These are phyloP conservation scores for Elephantulus edwardii DNA, from an alignment of 2,113 vertebrate genomes.

Conservation along the genomic window DNA sequence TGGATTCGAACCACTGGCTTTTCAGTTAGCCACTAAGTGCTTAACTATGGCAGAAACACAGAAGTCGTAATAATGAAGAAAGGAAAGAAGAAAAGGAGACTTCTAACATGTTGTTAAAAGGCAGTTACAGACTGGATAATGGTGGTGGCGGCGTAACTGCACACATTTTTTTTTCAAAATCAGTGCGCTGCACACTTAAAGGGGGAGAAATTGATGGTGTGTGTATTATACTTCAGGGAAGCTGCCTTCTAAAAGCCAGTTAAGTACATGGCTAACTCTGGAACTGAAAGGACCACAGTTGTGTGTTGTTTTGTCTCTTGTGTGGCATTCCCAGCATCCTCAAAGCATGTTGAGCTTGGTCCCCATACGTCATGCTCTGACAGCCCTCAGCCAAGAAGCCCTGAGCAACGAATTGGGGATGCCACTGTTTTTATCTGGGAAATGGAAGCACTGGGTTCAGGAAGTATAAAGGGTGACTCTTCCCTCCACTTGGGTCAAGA, in stretches of 20 bases:
- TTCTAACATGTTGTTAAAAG: not conserved
- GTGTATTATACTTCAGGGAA: not conserved
- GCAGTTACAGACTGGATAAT: not conserved
- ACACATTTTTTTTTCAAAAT: not conserved
- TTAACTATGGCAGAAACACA: no score
- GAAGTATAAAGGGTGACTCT: not conserved
- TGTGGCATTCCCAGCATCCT: not conserved
- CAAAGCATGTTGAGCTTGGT: no score
- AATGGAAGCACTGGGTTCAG: not conserved
- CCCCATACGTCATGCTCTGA: not conserved
- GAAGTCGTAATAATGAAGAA: not conserved
- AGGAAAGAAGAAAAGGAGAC: not conserved
- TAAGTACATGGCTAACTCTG: not conserved
- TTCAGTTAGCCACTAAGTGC: not conserved
- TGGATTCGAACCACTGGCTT: not conserved
- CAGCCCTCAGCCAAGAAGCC: conserved; percentile 15
- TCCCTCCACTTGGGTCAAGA: not conserved
- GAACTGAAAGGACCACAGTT: not conserved
- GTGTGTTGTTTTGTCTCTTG: rapidly evolving
- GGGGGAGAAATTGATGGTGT: not conserved
- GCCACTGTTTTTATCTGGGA: not conserved
- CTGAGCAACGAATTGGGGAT: rapidly evolving
- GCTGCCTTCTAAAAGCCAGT: not conserved
- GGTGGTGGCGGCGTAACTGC: not conserved
- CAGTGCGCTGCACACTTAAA: not conserved